These are phyloP conservation scores for Ataeniobius toweri DNA, from an alignment of 2,797 vertebrate genomes.

Conservation along the genomic window DNA sequence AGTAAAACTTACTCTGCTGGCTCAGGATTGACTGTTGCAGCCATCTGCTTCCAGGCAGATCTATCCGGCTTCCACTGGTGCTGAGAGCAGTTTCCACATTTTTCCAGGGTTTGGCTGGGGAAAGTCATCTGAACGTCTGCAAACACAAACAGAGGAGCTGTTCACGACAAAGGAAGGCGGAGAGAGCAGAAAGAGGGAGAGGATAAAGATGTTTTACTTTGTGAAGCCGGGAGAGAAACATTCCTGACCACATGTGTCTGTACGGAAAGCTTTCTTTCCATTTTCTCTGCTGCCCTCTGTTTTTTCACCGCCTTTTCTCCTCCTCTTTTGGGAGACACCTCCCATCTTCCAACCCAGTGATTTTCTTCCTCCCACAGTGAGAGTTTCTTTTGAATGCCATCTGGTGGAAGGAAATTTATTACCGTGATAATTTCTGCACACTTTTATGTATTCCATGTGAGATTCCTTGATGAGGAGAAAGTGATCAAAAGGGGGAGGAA, in stretches of 20 bases:
- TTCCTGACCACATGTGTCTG: conserved; percentile 25
- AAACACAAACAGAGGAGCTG: conserved; percentile 4
- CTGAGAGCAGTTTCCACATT: conserved; percentile 46
- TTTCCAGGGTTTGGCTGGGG: conserved; percentile 37
- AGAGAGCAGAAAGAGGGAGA: neutral
- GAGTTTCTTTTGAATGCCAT: neutral
- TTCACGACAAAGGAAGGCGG: conserved; percentile 2
- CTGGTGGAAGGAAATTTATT: conserved; percentile 3
- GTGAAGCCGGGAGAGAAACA: conserved; percentile 3
- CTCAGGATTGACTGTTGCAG: conserved; percentile 23
- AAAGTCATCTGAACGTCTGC: conserved; percentile 26
- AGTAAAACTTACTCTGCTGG: conserved; percentile 28
- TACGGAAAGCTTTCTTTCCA: conserved; percentile 26
- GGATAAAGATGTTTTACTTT: conserved; percentile 23
- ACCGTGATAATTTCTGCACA: conserved; percentile 4
- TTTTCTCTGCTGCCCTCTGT: conserved; percentile 26
- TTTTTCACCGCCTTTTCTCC: conserved; percentile 15
- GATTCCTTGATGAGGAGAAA: neutral
- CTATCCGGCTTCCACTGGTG: conserved; percentile 5
- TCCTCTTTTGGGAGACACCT: conserved; percentile 40
- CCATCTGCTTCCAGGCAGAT: conserved; percentile 12
- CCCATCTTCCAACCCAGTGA: conserved; percentile 11
- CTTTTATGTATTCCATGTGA: conserved; percentile 1
- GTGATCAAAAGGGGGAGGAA: conserved; percentile 7
- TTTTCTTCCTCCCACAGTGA: neutral